Base-by-base conservation (phyloP, 2,113 vertebrate genomes). In the Scophthalmus maximus region DNA sequence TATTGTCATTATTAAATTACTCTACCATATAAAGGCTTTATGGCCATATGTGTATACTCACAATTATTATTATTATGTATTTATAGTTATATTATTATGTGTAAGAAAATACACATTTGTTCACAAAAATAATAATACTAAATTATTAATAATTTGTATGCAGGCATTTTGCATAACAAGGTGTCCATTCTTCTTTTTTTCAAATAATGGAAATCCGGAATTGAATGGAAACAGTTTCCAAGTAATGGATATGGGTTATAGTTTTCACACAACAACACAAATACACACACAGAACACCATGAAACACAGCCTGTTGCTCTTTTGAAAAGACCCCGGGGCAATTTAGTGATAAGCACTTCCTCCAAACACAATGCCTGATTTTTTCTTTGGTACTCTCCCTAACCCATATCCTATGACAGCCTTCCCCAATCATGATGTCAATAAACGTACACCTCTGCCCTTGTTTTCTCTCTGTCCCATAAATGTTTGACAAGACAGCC, bases 401-500 rank as follows among this genome's bases (percentile, higher is more conserved):
- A 53, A 81, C 76, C 77, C 47, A 22, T 81, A 87, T 90, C 85
- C 76, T 76, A 50, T 88, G 91, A 88, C 89, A 87, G 82, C 75
- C 72, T 74, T 68, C 60, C 79, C 86, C 64, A 73, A 40, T 84
- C 82, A 56, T 38, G 58, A 74, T 88, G 87, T 88, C 86, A 91
- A 81, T 84, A 87, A 88, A 75, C 32, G 40, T 36, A 69, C 38
- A 55, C 66, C 67, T 86, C 61, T 78, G 62, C 65, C 68, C 76
- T 83, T 89, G 85, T 89, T 89, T 88, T 83, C 76, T 49, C 42
- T 88, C 78, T 84, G 73, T 81, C 79, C 75, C 82, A 85, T 89
- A 87, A 90, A 91, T 87, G 84, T 90, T 91, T 91, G 91, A 88
- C 88, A 89, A 84, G 84, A 84, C 86, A 67, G 83, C 32, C 86